Evolutionary conservation across 2,888 invertebrate genomes (phyloP), one percentile per base, ranked within the genome.

Genomic region (Saturnia japonica): DNA sequence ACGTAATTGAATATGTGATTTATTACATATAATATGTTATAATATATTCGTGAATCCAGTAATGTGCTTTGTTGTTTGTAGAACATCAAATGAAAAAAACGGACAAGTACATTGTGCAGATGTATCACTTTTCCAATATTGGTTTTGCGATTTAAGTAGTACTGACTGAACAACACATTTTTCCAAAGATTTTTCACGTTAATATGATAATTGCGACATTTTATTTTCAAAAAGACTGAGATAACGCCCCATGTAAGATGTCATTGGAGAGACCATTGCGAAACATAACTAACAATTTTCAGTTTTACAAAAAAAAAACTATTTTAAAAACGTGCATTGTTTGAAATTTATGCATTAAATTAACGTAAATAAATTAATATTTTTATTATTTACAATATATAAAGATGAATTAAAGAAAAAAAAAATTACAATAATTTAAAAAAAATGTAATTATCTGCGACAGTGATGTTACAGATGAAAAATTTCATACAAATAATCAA

Each of bases 1-100:
- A 71, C 69, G 66, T 73, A 70, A 70, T 71, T 71, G 71, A 72
- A 72, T 75, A 74, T 75, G 74, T 74, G 75, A 77, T 77, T 74
- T 74, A 68, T 69, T 67, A 40, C 67, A 34, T 67, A 67, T 28
- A n/a, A n/a, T n/a, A n/a, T n/a, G n/a, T n/a, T n/a, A 40, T 66
- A 42, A 70, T 68, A 68, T 70, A 69, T 57, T 68, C 28, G 54
- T 34, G n/a, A 64, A 72, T 28, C 42, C 19, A 72, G 34, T 25
- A 42, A 69, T 62, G 51, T 72, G 69, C 68, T 62, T 47, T 64
- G 34, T 70, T 68, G 64, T 43, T 40, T 64, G 14, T 70, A 54
- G 28, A 70, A 47, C 19, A 34, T 28, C 28, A 62, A 22, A 64
- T 64, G n/a, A n/a, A n/a, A n/a, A n/a, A n/a, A n/a, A n/a, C n/a